Base-by-base conservation (phyloP, 2,888 invertebrate species). In the Mythimna lalbum region DNA sequence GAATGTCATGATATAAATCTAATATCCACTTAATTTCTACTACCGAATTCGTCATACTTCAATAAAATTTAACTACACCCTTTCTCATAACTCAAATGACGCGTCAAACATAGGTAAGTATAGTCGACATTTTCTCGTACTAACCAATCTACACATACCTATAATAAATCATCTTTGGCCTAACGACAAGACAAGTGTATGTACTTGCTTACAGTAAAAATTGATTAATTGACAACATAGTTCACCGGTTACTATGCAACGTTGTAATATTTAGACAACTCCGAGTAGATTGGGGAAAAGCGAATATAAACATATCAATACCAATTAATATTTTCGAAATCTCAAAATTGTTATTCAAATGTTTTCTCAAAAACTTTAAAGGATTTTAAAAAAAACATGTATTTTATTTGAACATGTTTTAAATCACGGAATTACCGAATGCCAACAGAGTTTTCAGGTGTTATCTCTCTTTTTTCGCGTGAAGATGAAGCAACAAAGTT, bases 111-210 rank as follows among this genome's bases (percentile, higher is more conserved):
- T 27, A 53, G 7, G 36, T 36, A 39, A 12, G 6, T 12, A 14
- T 6, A 39, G 43, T 43, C 17, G 7, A 36, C 56, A 39, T 53
- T 65, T 66, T 75, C 63, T 66, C 64, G 9, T 31, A 31, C n/a
- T 36, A 33, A 55, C 19, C 52, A 53, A 60, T 17, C 47, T 49
- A 19, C 43, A 9, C 39, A 67, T 67, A 50, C 50, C 64, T 70
- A 65, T 43, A 36, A 21, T 39, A n/a, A 55, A 36, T 43, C 19
- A 61, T 39, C 49, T 59, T 53, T n/a, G 27, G 14, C 76, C 60
- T 80, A 66, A 77, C 82, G 73, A 84, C 83, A 83, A 82, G 83
- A 84, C 83, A 83, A 82, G 83, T 81, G 83, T 31, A 65, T 62
- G 33, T 63, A 71, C 62, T 78, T 73, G 59, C 62, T 70, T 39